phyloP scores from a whole-genome alignment of 2,113 vertebrate genomes.

The Grammomys dolichurus region DNA sequence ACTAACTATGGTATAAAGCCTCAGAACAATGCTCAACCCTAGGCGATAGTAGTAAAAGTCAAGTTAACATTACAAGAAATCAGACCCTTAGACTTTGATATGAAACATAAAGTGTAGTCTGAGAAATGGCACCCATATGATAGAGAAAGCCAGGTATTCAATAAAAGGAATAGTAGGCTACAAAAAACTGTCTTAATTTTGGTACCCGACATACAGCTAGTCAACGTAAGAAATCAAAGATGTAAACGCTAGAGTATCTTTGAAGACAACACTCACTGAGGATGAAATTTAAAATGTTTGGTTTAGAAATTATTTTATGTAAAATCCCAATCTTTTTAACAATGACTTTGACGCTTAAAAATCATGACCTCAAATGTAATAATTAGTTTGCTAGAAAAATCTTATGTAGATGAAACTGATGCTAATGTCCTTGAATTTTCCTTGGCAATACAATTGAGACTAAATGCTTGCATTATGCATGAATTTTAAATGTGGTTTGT shows the following conservation, averaged over 20 bases:
- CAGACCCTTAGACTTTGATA: constrained; percentile 10
- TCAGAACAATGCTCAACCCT: constrained; percentile 27
- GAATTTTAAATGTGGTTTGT: constrained; percentile 33
- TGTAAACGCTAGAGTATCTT: neutral
- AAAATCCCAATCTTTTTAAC: neutral
- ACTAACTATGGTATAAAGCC: neutral
- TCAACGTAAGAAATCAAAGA: neutral
- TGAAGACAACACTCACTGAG: neutral
- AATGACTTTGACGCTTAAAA: constrained; percentile 27
- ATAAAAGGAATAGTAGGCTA: neutral
- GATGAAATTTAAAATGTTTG: neutral
- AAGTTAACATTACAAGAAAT: constrained; percentile 40
- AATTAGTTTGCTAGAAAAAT: neutral
- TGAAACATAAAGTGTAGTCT: neutral
- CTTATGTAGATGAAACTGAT: too few species aligned
- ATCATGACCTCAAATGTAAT: neutral
- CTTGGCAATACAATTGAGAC: neutral
- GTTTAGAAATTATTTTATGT: constrained; percentile 12
- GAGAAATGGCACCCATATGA: neutral
- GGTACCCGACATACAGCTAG: neutral
- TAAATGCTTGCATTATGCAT: neutral
- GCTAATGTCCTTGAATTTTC: neutral
- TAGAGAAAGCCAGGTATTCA: neutral
- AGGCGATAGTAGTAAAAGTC: constrained; percentile 26
- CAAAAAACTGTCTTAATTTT: neutral